A percentile compares a stretch with the other conserved stretches of the same genome.
Evolutionary conservation across 2,113 vertebrate species (phyloP).

Genomic region (Psophia crepitans): DNA sequence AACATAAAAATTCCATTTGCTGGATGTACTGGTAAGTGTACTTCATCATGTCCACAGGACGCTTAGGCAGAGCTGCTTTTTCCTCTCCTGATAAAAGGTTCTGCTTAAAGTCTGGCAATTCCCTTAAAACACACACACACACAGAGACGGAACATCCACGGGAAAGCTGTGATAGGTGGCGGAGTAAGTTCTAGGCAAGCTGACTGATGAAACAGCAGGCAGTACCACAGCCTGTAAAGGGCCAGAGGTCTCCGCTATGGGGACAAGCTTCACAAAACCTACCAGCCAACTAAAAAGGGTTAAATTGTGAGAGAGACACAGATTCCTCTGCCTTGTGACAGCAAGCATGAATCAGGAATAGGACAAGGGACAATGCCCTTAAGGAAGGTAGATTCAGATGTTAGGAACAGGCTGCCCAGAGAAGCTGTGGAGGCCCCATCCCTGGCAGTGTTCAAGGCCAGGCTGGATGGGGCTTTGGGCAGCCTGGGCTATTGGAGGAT

Average conservation of each 20-base stretch:
- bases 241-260: neutral
- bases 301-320: neutral
- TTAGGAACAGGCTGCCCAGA: too few species aligned
- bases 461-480: too few species aligned
- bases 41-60: neutral
- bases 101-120: neutral
- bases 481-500: too few species aligned
- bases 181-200: neutral
- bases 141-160: neutral
- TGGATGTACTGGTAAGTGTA: neutral
- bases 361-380: too few species aligned
- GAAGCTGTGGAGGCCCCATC: too few species aligned
- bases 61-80: neutral
- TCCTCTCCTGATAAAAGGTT: neutral
- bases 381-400: too few species aligned
- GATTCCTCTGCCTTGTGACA: neutral
- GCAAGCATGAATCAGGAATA: neutral
- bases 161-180: neutral
- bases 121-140: neutral
- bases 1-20: slow-evolving; percentile 34
- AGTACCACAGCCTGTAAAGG: neutral
- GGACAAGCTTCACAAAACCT: neutral
- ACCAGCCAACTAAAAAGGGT: neutral
- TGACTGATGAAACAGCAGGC: neutral
- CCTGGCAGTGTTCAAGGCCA: too few species aligned